phyloP scores from a whole-genome alignment of 2,888 invertebrate genomes.

The Drosophila robusta region DNA sequence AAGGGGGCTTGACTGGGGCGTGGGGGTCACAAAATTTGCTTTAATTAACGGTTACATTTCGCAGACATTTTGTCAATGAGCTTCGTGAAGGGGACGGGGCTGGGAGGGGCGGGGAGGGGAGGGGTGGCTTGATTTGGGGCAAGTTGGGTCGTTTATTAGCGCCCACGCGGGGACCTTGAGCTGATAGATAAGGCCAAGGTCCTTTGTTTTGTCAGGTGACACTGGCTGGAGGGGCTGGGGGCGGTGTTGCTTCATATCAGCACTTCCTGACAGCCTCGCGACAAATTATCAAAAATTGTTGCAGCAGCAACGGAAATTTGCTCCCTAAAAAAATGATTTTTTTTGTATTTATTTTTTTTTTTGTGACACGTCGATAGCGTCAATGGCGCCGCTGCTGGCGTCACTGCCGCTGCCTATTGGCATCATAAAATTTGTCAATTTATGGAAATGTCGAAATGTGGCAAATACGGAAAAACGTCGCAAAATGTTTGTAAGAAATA shows the following conservation, averaged over 20 bases:
- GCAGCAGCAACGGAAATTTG: slow-evolving; percentile 43
- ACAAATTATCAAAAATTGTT: slow-evolving; percentile 60
- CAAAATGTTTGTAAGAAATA: slow-evolving; percentile 23
- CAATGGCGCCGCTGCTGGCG: slow-evolving; percentile 29
- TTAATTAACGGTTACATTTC: slow-evolving; percentile 43
- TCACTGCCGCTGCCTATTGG: slow-evolving; percentile 32
- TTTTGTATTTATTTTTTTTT: not conserved
- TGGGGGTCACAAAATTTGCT: slow-evolving; percentile 14
- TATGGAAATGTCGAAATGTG: slow-evolving; percentile 57
- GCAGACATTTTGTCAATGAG: slow-evolving; percentile 21
- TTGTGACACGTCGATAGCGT: slow-evolving; percentile 48
- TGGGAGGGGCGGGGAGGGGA: not conserved
- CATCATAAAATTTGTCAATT: slow-evolving; percentile 71
- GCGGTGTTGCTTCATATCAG: slow-evolving; percentile 33
- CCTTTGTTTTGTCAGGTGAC: slow-evolving; percentile 35
- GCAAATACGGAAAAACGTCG: slow-evolving; percentile 20
- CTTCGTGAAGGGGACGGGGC: not conserved
- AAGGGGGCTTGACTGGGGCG: too few relatives aligned
- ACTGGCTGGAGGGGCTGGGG: not conserved
- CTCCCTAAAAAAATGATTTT: slow-evolving; percentile 4
- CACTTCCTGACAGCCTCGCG: slow-evolving; percentile 52
- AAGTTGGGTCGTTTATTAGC: not conserved
- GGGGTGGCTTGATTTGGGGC: not conserved
- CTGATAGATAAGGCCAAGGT: slow-evolving; percentile 36
- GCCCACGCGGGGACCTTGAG: slow-evolving; percentile 6